Conservation (phyloP, 2,888 invertebrate genomes). For the Nemapogon koenigi region DNA sequence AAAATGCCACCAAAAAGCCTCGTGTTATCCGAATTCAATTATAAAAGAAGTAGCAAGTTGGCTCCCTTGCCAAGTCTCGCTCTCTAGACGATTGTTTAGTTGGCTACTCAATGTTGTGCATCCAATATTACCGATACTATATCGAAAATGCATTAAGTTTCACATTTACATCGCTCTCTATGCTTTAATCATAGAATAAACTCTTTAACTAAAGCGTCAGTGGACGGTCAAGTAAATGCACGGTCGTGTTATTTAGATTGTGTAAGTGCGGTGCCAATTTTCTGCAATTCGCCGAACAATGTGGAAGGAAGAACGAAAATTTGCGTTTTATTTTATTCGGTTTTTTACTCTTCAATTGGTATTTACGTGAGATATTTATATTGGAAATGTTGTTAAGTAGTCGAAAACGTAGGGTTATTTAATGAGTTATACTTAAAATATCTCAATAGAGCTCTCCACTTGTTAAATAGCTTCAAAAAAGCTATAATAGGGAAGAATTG, state of each 20-base stretch:
- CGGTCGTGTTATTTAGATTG: background rate
- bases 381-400: no score
- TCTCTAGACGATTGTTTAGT: conserved; percentile 7
- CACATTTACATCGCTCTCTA: background rate
- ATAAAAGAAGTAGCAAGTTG: conserved; percentile 2
- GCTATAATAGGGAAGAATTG: no score
- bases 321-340: conserved; percentile 1
- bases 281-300: conserved; percentile 8
- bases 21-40: conserved; percentile 4
- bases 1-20: conserved; percentile 1
- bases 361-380: no score
- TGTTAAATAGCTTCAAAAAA: no score
- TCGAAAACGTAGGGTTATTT: no score
- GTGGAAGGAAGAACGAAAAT: conserved; percentile 1
- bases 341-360: conserved; percentile 1
- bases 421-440: no score
- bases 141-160: conserved; percentile 1
- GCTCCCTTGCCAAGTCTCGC: conserved; percentile 1
- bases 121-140: background rate
- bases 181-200: background rate
- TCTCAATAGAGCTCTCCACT: no score
- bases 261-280: conserved; percentile 9
- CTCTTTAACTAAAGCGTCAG: background rate
- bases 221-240: background rate
- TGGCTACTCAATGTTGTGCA: conserved; percentile 3